These are phyloP conservation scores for Trisateles emortualis DNA, from an alignment of 2,888 invertebrate genomes.

Conservation along the genomic window DNA sequence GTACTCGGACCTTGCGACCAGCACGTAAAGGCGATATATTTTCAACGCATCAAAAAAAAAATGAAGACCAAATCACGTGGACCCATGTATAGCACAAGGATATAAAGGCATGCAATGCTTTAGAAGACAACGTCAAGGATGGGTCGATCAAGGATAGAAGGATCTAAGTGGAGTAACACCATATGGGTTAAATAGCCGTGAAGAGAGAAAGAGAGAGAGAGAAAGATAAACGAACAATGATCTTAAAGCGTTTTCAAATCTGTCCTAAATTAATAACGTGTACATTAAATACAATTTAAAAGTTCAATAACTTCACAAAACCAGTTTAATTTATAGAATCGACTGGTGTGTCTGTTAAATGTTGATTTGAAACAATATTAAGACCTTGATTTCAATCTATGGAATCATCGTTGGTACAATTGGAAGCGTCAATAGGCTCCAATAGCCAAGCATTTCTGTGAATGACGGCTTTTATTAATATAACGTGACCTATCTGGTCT, in stretches of 20 bases:
- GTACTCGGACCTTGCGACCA: too few relatives aligned
- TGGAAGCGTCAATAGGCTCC: constrained; percentile 47
- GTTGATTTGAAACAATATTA: constrained; percentile 55
- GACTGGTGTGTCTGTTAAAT: constrained; percentile 26
- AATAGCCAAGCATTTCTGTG: constrained; percentile 41
- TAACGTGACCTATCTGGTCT: constrained; percentile 7
- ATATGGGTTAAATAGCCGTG: too few relatives aligned
- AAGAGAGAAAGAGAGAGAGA: too few relatives aligned
- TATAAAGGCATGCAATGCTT: too few relatives aligned
- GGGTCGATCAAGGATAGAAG: too few relatives aligned
- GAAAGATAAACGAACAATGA: not conserved
- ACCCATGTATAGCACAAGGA: too few relatives aligned
- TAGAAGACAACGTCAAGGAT: too few relatives aligned
- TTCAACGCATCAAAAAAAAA: too few relatives aligned
- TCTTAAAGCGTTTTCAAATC: not conserved
- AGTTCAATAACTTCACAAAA: constrained; percentile 45
- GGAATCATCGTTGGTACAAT: constrained; percentile 41
- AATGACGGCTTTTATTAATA: constrained; percentile 25
- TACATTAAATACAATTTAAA: constrained; percentile 11
- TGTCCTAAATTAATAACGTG: not conserved
- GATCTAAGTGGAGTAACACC: too few relatives aligned
- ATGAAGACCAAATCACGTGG: too few relatives aligned
- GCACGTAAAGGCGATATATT: too few relatives aligned
- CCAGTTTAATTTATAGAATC: constrained; percentile 38
- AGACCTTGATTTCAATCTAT: constrained; percentile 66